Evolutionary conservation across 1,140 invertebrate species (phyloP).

Genomic region (Drosophila kikkawai): DNA sequence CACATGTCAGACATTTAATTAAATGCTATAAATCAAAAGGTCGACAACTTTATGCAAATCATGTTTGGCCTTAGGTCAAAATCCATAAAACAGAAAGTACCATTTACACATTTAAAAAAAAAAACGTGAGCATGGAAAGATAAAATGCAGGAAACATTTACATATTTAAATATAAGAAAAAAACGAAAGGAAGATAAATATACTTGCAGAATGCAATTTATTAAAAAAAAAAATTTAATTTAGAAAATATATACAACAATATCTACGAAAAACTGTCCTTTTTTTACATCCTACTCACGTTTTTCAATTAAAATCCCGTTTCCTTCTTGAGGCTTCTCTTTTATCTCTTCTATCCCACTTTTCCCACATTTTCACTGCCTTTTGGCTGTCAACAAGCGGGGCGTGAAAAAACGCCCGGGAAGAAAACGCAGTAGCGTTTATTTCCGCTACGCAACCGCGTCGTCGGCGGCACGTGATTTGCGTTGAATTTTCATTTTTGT

Average conservation of each 20-base stretch:
- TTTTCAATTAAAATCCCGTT: slow-evolving; percentile 80
- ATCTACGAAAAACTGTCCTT: neutral
- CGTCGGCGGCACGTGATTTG: slow-evolving; percentile 64
- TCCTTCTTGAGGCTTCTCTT: slow-evolving; percentile 6
- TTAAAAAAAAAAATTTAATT: too few relatives aligned
- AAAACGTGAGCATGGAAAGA: slow-evolving; percentile 2
- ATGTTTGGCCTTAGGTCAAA: slow-evolving; percentile 38
- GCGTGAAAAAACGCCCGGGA: slow-evolving; percentile 40
- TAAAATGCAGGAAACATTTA: neutral
- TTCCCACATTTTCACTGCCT: slow-evolving; percentile 17
- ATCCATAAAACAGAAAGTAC: slow-evolving; percentile 20
- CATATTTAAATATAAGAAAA: neutral
- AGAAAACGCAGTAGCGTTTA: slow-evolving; percentile 67
- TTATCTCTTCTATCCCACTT: slow-evolving; percentile 2
- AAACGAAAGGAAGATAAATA: neutral
- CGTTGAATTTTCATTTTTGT: slow-evolving; percentile 57
- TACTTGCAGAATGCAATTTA: slow-evolving; percentile 4
- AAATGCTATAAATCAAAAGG: slow-evolving; percentile 72
- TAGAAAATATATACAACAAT: neutral
- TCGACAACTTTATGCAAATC: slow-evolving; percentile 69
- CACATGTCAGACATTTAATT: slow-evolving; percentile 63
- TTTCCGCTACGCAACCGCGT: slow-evolving; percentile 59
- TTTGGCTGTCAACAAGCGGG: slow-evolving; percentile 42
- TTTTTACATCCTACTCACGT: slow-evolving; percentile 56
- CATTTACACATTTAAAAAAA: slow-evolving; percentile 13